These are phyloP conservation scores for Pungitius pungitius DNA, from an alignment of 2,113 vertebrate species.

Conservation along the genomic window DNA sequence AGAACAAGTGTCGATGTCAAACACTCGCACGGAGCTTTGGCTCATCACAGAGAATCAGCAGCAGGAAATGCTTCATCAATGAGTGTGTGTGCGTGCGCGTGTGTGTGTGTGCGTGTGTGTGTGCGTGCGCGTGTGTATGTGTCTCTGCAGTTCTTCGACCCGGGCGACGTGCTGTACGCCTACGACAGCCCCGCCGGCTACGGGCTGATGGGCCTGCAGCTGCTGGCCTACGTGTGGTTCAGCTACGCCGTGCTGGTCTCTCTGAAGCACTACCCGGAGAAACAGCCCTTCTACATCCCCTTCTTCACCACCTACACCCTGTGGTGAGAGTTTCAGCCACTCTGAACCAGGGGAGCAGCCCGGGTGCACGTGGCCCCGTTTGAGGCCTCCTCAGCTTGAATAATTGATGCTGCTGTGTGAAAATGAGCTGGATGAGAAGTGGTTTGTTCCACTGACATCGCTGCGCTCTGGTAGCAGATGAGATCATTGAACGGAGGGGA, in stretches of 20 bases:
- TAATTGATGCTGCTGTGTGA: constrained; percentile 56
- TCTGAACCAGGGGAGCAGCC: too few relatives aligned
- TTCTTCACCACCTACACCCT: constrained; percentile 93
- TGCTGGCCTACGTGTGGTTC: constrained; percentile 93
- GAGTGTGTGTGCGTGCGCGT: neutral
- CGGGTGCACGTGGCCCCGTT: too few relatives aligned
- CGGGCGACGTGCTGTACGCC: constrained; percentile 90
- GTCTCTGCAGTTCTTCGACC: constrained; percentile 88
- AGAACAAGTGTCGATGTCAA: constrained; percentile 59
- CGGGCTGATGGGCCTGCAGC: constrained; percentile 89
- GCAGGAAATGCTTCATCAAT: too few relatives aligned
- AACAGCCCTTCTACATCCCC: constrained; percentile 91
- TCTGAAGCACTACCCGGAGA: constrained; percentile 90
- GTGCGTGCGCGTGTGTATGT: neutral
- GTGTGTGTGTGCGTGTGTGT: neutral
- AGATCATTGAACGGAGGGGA: constrained; percentile 43
- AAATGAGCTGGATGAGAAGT: constrained; percentile 38
- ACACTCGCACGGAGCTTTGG: constrained; percentile 33
- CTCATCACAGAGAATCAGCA: constrained; percentile 36
- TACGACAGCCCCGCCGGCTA: constrained; percentile 93
- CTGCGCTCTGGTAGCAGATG: constrained; percentile 1
- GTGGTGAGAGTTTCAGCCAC: too few relatives aligned
- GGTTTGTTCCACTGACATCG: constrained; percentile 40
- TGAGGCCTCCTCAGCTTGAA: constrained; percentile 48
- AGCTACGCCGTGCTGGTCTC: constrained; percentile 90